Evolutionary conservation across 2,113 vertebrate species (phyloP).

Genomic region (Ameiurus melas): DNA sequence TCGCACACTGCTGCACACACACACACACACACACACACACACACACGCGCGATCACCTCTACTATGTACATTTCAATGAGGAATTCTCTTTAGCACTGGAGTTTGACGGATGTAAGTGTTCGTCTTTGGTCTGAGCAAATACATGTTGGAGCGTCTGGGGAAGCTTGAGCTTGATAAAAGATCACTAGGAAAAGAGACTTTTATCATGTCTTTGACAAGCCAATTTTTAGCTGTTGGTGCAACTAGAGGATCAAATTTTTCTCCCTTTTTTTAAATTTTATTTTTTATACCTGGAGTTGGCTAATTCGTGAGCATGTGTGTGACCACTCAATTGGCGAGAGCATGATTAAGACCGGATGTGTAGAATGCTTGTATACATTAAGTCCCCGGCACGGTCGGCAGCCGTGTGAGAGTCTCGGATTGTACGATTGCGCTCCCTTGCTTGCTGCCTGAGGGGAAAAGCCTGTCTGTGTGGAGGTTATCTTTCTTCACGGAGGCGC

Average conservation of each 20-base stretch:
- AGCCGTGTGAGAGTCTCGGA: conserved; percentile 12
- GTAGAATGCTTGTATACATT: background rate
- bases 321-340: background rate
- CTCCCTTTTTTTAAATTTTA: background rate
- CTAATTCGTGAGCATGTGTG: background rate
- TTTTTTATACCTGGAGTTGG: background rate
- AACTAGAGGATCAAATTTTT: background rate
- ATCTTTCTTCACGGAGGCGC: conserved; percentile 68
- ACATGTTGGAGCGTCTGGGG: conserved; percentile 24
- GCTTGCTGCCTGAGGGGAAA: conserved; percentile 62
- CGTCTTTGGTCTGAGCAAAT: conserved; percentile 52
- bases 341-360: background rate
- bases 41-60: conserved; percentile 21
- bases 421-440: background rate
- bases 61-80: conserved; percentile 27
- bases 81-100: conserved; percentile 19
- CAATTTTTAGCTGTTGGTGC: background rate
- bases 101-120: background rate
- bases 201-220: background rate
- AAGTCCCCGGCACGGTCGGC: background rate
- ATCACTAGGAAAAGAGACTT: background rate
- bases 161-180: background rate
- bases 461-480: conserved; percentile 67
- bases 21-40: conserved; percentile 9
- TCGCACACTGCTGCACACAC: conserved; percentile 22